phyloP scores from a whole-genome alignment of 2,888 invertebrate species.

The Macropis europaea region DNA sequence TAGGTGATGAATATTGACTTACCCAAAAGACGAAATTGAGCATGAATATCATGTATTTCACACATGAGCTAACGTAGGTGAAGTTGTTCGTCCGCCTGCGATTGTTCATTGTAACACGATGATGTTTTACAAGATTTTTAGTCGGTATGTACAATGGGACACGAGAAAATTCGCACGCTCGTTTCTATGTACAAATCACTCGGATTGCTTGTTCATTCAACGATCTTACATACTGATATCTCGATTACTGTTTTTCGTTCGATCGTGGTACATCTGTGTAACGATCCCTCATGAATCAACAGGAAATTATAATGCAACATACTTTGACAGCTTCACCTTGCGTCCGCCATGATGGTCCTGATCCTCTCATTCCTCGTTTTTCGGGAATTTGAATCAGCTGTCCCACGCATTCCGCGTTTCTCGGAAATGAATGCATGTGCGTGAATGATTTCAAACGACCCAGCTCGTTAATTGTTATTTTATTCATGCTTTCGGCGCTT shows the following conservation, averaged over 20 bases:
- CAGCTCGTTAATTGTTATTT: neutral
- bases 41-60: constrained; percentile 94
- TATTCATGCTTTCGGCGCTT: neutral
- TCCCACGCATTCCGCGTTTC: constrained; percentile 29
- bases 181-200: constrained; percentile 32
- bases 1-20: constrained; percentile 77
- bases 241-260: constrained; percentile 13
- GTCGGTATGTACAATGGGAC: constrained; percentile 27
- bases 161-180: constrained; percentile 15
- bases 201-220: constrained; percentile 5
- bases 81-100: constrained; percentile 86
- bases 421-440: neutral
- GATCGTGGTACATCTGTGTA: constrained; percentile 19
- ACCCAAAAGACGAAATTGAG: constrained; percentile 96
- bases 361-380: constrained; percentile 40
- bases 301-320: constrained; percentile 51
- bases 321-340: constrained; percentile 62
- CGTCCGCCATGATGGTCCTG: constrained; percentile 57
- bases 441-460: neutral
- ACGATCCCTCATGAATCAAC: constrained; percentile 27
- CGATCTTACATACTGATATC: constrained; percentile 38
- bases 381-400: constrained; percentile 55
- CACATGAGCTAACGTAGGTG: constrained; percentile 91
- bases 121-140: constrained; percentile 21
- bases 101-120: constrained; percentile 75